phyloP scores from a whole-genome alignment of 2,113 vertebrate species.

The Podarcis muralis region DNA sequence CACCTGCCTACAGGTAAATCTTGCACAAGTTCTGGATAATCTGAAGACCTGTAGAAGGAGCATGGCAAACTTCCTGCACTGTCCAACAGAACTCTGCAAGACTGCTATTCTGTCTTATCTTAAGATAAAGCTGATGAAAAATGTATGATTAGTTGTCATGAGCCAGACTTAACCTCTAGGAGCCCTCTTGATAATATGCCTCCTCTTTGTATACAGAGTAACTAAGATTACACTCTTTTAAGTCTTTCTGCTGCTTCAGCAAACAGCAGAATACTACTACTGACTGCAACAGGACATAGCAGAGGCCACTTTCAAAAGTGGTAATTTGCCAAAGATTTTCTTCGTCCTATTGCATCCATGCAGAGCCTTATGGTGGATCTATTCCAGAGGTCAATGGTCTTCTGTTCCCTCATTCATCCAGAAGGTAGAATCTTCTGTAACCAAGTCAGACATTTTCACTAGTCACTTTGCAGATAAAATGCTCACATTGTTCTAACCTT shows the following conservation, averaged over 20 bases:
- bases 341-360: not conserved
- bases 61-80: not conserved
- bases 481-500: not conserved
- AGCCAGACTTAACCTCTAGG: not conserved
- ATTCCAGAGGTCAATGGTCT: not conserved
- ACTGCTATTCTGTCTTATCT: not conserved
- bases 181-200: not conserved
- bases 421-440: not conserved
- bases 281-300: not conserved
- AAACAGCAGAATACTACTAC: not conserved
- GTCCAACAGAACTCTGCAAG: not conserved
- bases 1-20: no score
- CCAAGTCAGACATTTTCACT: not conserved
- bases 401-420: not conserved
- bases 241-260: no score
- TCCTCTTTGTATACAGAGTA: not conserved
- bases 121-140: not conserved
- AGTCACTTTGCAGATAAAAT: not conserved
- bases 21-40: no score
- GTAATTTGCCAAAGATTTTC: not conserved
- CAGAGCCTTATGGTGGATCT: not conserved
- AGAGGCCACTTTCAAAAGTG: not conserved
- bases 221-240: not conserved
- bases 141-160: not conserved
- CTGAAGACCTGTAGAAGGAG: not conserved